Base-by-base conservation (phyloP, 2,113 vertebrate genomes). In the Hippocampus guttulatus region DNA sequence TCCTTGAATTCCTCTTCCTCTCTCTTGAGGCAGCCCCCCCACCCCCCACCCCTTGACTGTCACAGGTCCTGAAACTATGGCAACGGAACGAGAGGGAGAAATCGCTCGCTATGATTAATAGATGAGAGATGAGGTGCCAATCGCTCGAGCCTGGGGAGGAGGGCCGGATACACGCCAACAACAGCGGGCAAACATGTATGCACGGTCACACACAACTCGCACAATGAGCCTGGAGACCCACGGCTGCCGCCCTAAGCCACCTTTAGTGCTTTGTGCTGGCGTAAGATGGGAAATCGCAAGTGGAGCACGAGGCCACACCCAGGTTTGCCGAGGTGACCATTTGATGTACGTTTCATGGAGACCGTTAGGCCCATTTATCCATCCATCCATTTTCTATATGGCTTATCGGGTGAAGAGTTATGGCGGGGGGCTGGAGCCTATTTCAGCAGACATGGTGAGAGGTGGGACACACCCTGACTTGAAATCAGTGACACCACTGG, bases 61-160 rank as follows among this genome's bases (percentile, higher is more conserved):
- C 95, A 92, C 93, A 94, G 94, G 93, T 95, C 92, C 90, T 91
- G 96, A 95, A 96, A 97, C 97, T 96, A 98, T 98, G 95, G 96
- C 95, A 98, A 98, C 97, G 68, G 95, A 95, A 95, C 94, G 93
- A 94, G 95, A 95, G 95, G 95, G 95, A 96, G 94, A 92, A 95
- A 95, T 89, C 93, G 82, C 86, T 86, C 81, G 92, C 94, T 93
- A 98, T 98, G 97, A 98, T 98, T 99, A 98, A 99, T 97, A 97
- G 96, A 98, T 98, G 95, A 98, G 95, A 94, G 93, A 94, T 89
- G 91, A 93, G 84, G 92, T 62, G 91, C 95, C 94, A 93, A 93
- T 93, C 92, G 93, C 90, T 69, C 73, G 92, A 93, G 93, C 93
- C 93, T 76, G 85, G 90, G 87, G 89, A 90, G 83, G 86, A 88